Evolutionary conservation across 1,140 invertebrate genomes (phyloP), one percentile per base, ranked within the genome.

Genomic region (Augochlora pura): DNA sequence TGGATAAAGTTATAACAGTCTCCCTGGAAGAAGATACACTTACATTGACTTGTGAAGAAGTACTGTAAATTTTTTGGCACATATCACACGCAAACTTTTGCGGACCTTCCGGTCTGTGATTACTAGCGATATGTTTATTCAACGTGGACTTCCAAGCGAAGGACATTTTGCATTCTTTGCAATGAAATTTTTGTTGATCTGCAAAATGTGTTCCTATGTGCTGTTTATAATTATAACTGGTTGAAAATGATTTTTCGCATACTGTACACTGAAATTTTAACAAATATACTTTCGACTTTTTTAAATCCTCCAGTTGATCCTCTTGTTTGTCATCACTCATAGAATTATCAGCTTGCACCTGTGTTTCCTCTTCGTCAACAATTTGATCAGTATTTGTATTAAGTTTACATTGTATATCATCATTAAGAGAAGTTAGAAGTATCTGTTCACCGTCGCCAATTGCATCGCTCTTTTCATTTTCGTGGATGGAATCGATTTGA

Each of bases 81-180:
- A 92, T 91, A 59, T 92, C 86, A 10, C 91, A 92, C 9, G 91
- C 85, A 64, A 91, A 92, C 25, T 90, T 91, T 39, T 91, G 88
- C 3, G 88, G 91, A 32, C 88, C 88, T 60, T 91, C 88, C 1
- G 83, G 84, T 39, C 90, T 86, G 64, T 92, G 91, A 79, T 87
- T 89, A 14, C 83, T 90, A 14, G 88, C 85, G 2, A 91, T 86
- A 64, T 92, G 91, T 77, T 92, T 92, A 38, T 92, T 92, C 38
- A 92, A 73, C 0, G 91, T 92, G 7, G 91, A 91, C 69, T 92
- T 92, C 91, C 91, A 92, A 3, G 91, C 91, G 32, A 92, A 92
- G 0, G 88, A 89, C 60, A 88, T 78, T 5, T 86, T 87, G 67
- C 91, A 92, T 23, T 91, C 87, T 65, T 91, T 90, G 65, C 91